Evolutionary conservation across 2,113 vertebrate species (phyloP).

Genomic region (Apus apus): DNA sequence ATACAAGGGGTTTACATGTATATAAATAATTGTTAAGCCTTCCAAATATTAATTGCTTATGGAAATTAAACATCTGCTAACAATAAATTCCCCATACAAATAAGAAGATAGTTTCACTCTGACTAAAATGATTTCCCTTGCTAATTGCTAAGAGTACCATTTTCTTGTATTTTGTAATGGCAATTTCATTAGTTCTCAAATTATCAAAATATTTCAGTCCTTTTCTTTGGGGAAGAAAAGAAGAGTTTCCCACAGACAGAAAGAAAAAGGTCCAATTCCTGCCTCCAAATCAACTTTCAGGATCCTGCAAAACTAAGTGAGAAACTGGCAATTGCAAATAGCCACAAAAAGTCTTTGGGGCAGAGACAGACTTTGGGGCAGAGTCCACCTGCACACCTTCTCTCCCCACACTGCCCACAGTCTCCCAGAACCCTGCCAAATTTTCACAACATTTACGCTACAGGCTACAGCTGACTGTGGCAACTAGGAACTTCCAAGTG

Average conservation of each 20-base stretch:
- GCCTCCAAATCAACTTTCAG: neutral
- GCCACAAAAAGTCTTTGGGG: neutral
- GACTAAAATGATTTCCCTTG: slow-evolving; percentile 9
- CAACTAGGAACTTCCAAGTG: neutral
- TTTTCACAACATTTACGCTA: neutral
- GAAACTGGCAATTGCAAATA: neutral
- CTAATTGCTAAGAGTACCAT: slow-evolving; percentile 6
- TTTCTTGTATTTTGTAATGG: neutral
- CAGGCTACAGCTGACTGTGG: neutral
- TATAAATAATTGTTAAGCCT: slow-evolving; percentile 6
- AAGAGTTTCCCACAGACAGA: too few species aligned
- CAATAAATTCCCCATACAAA: slow-evolving; percentile 14
- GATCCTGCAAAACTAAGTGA: neutral
- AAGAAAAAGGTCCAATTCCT: neutral
- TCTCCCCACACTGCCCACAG: neutral
- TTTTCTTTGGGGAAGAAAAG: too few species aligned
- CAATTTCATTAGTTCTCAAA: neutral
- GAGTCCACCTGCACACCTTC: neutral
- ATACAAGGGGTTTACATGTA: neutral
- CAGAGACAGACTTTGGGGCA: neutral
- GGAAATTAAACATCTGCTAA: slow-evolving; percentile 44
- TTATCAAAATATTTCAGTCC: neutral
- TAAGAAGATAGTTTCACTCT: neutral
- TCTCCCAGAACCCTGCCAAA: neutral
- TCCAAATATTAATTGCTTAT: slow-evolving; percentile 33